Conservation (phyloP, 2,888 invertebrate species). For the Lycophotia porphyrea region DNA sequence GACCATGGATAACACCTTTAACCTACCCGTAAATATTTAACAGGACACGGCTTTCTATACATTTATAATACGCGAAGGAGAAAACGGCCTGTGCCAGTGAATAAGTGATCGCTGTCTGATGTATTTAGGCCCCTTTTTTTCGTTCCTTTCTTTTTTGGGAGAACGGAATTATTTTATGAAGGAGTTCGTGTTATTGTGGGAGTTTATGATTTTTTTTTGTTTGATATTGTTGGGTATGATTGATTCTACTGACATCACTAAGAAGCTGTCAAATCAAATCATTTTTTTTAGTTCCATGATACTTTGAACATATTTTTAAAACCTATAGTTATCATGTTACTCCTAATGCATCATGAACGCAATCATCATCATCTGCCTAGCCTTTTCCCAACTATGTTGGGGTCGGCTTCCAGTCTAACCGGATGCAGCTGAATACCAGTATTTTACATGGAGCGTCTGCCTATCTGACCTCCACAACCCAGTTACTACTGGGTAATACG, state of each 20-base stretch:
- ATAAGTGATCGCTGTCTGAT: constrained; percentile 60
- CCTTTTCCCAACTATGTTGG: too few species aligned
- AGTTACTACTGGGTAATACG: too few species aligned
- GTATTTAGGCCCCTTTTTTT: constrained; percentile 36
- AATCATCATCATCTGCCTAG: too few species aligned
- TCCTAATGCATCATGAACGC: not conserved
- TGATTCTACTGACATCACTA: not conserved
- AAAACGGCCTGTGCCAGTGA: constrained; percentile 54
- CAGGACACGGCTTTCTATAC: constrained; percentile 59
- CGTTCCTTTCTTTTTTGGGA: constrained; percentile 33
- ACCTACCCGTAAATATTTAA: constrained; percentile 66
- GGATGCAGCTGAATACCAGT: too few species aligned
- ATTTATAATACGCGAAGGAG: constrained; percentile 56
- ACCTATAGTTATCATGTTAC: not conserved
- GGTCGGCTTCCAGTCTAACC: too few species aligned
- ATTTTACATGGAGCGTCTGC: too few species aligned
- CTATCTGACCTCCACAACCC: too few species aligned
- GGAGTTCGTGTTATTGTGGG: constrained; percentile 8
- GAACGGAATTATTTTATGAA: constrained; percentile 18
- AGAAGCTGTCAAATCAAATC: not conserved
- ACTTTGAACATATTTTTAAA: too few species aligned
- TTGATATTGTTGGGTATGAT: not conserved
- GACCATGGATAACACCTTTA: constrained; percentile 64
- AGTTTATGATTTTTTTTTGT: not conserved
- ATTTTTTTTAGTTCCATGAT: too few species aligned